These are phyloP conservation scores for Lordiphosa clarofinis DNA, from an alignment of 1,140 invertebrate species.

Conservation along the genomic window DNA sequence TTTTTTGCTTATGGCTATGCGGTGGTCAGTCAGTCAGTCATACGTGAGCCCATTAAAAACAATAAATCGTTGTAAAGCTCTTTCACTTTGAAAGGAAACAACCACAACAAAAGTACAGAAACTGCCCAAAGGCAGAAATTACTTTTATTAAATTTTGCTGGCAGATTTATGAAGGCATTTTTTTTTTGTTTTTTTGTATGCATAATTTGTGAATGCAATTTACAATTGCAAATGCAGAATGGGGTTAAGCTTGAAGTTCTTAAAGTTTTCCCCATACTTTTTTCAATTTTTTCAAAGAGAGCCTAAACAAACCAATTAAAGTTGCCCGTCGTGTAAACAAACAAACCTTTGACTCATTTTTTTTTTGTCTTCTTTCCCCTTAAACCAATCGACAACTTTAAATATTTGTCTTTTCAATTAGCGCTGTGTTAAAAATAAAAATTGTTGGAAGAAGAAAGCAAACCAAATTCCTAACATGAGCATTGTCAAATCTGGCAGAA, in stretches of 20 bases:
- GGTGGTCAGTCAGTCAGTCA: slow-evolving; percentile 7
- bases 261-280: too few relatives aligned
- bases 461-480: slow-evolving; percentile 6
- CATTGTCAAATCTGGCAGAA: slow-evolving; percentile 22
- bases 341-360: slow-evolving; percentile 32
- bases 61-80: slow-evolving; percentile 44
- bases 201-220: slow-evolving; percentile 17
- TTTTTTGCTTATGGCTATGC: slow-evolving; percentile 7
- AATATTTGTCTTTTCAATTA: slow-evolving; percentile 69
- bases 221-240: too few relatives aligned
- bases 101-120: slow-evolving; percentile 1
- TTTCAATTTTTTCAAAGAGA: slow-evolving; percentile 10
- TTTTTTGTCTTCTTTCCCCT: slow-evolving; percentile 22
- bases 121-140: slow-evolving; percentile 37
- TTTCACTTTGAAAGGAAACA: slow-evolving; percentile 46
- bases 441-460: slow-evolving; percentile 34
- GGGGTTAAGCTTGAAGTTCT: too few relatives aligned
- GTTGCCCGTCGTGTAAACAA: slow-evolving; percentile 33
- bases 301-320: slow-evolving; percentile 69
- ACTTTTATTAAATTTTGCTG: slow-evolving; percentile 45
- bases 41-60: slow-evolving; percentile 38
- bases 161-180: slow-evolving; percentile 40
- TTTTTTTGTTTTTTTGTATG: slow-evolving; percentile 12
- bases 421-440: slow-evolving; percentile 52
- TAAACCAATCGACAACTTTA: slow-evolving; percentile 33